Percentiles rank a stretch among this genome's conserved stretches.
Conservation (phyloP, 2,113 vertebrate species). For the Mustela nigripes region DNA sequence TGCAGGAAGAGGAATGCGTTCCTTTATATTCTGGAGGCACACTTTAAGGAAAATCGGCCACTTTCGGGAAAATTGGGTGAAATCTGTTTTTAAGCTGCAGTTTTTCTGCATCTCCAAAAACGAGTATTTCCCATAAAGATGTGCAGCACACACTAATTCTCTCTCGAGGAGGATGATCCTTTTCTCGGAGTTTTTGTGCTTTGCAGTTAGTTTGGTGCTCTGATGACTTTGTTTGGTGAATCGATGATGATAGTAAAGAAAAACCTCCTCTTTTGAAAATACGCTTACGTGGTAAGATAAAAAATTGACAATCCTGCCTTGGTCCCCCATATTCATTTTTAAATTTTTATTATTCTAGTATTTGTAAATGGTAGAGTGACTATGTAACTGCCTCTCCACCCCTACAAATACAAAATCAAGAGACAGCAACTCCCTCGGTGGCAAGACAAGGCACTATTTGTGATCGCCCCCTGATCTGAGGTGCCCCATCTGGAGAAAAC, state of each 20-base stretch:
- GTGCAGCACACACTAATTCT: neutral
- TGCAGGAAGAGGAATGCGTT: neutral
- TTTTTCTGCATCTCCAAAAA: neutral
- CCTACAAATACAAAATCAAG: neutral
- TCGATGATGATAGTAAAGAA: neutral
- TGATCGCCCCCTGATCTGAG: neutral
- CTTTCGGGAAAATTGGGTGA: neutral
- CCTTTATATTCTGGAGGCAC: neutral
- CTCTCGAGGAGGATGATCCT: neutral
- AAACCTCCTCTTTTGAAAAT: neutral
- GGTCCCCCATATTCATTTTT: neutral
- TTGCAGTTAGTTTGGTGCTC: neutral
- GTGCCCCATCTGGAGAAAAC: neutral
- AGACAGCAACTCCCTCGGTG: neutral
- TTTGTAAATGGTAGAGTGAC: neutral
- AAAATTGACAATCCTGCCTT: neutral
- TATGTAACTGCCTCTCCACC: neutral
- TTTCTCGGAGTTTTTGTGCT: neutral
- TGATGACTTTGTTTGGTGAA: slow-evolving; percentile 5
- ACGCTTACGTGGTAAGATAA: neutral
- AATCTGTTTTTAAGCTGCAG: neutral
- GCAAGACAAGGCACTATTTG: neutral
- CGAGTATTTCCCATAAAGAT: neutral
- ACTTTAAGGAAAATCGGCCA: neutral
- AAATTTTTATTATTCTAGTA: neutral